Evolutionary conservation across 2,888 invertebrate genomes (phyloP).

Genomic region (Watsonalla cultraria): DNA sequence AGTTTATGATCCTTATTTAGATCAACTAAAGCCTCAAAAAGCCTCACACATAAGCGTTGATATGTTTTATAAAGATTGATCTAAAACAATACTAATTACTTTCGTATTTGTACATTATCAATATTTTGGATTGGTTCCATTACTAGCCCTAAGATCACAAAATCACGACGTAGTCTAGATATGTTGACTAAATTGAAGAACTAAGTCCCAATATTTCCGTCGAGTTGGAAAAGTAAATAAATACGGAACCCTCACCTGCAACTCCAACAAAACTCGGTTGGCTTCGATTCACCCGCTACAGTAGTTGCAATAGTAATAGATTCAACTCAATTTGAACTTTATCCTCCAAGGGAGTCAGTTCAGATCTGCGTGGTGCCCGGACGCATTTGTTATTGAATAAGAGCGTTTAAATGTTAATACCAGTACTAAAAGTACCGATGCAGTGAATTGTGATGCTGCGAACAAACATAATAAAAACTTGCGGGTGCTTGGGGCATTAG

Average conservation of each 20-base stretch:
- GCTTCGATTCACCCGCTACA: neutral
- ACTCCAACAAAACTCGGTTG: neutral
- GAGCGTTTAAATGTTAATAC: neutral
- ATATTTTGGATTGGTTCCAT: too few relatives aligned
- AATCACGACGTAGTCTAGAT: too few relatives aligned
- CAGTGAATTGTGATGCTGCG: neutral
- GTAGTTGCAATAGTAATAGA: constrained; percentile 10
- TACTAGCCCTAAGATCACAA: too few relatives aligned
- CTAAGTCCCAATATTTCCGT: neutral
- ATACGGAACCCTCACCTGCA: constrained; percentile 1
- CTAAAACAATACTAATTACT: too few relatives aligned
- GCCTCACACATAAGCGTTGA: too few relatives aligned
- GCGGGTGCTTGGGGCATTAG: neutral
- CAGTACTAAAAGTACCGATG: neutral
- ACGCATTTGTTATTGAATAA: constrained; percentile 9
- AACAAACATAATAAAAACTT: neutral
- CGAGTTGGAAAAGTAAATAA: neutral
- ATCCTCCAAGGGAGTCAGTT: constrained; percentile 16
- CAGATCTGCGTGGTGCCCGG: constrained; percentile 15
- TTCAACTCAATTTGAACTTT: constrained; percentile 24
- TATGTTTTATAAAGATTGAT: too few relatives aligned
- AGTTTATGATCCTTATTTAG: too few relatives aligned
- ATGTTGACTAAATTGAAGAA: too few relatives aligned
- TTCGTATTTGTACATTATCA: too few relatives aligned
- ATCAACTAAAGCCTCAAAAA: too few relatives aligned